Evolutionary conservation across 2,888 invertebrate species (phyloP), one percentile per base, ranked within the genome.

Genomic region (Phengaris alcon): DNA sequence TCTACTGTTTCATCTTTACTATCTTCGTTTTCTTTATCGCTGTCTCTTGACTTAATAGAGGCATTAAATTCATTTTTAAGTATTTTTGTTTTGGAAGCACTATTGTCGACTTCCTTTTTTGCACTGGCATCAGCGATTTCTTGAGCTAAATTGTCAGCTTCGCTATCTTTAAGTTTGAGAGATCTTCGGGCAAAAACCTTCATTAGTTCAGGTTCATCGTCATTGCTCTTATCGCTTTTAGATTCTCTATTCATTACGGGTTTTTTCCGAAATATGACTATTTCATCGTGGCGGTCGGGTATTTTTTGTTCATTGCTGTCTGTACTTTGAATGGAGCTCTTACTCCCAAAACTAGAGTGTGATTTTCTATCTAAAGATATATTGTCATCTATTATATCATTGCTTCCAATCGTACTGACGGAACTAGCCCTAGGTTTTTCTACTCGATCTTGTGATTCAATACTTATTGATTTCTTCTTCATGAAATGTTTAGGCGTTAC

Each of bases 131-230:
- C 90, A 0, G 94, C 88, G 57, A 95, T 94, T 78, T 95, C 94
- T 78, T 95, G 94, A 15, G 94, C 94, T 76, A 96, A 88, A 68
- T 88, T 89, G 76, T 95, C 95, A 0, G 93, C 93, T 81, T 96
- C 96, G 6, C 90, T 89, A 81, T 97, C 96, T 89, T 96, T 96
- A n/a, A 96, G 90, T 88, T 97, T 97, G 0, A 97, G 89, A n/a
- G 97, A 97, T 76, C 97, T 90, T 68, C 97, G 91, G 0, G 97
- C 97, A 84, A 97, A 97, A 0, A 97, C 97, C 88, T 97, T 97
- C 95, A 97, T 95, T 9, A 97, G 85, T 87, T 97, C 97, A 0
- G 97, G 97, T 84, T 96, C 96, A 55, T 96, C 95, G 76, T 96
- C 96, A 75, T 94, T 94, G 81, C 91, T 94, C 74, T 85, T 89